Base-by-base conservation (phyloP, 2,797 vertebrate species). In the Cynopterus sphinx region DNA sequence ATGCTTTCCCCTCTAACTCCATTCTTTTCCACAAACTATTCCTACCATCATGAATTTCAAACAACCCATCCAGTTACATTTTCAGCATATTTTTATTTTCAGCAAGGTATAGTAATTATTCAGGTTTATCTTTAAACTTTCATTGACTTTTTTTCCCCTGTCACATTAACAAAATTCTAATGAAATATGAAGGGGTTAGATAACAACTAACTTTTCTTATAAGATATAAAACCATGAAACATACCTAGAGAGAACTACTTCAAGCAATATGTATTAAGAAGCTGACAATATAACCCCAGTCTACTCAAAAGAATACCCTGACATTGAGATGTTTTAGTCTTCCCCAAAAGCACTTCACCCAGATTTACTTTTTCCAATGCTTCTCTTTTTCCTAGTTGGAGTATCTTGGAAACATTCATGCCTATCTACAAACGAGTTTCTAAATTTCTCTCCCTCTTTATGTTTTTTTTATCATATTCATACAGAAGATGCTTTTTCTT, bases 401-500 rank as follows among this genome's bases (percentile, higher is more conserved):
- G 22, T 84, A 81, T 15, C 53, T 90, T 87, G 55, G 28, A 91
- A 77, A 55, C 9, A 26, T 31, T 13, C 41, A 84, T 28, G 26
- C 55, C 46, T 88, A 71, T 85, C 59, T 89, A 87, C 67, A 96
- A 87, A 75, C 1, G 2, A 87, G 31, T 39, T 90, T 97, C 91
- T 73, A 65, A 41, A 39, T 87, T 90, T 82, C 67, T 65, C 61
- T 74, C 4, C 22, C 6, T 59, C 17, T 55, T 12, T 55, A 0
- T 73, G 15, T 70, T n/a, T 31, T 74, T 46, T 74, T 81, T 24
- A 81, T 84, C 51, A 31, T 92, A 79, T 94, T 83, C 53, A 63
- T 43, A 85, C 7, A 16, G 39, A 97, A 74, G 43, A 71, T 89
- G 10, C 21, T 43, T 94, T 92, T 95, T 95, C 85, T 84, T 73